Evolutionary conservation across 2,888 invertebrate genomes (phyloP).

Genomic region (Pseudeuparius sepicola): DNA sequence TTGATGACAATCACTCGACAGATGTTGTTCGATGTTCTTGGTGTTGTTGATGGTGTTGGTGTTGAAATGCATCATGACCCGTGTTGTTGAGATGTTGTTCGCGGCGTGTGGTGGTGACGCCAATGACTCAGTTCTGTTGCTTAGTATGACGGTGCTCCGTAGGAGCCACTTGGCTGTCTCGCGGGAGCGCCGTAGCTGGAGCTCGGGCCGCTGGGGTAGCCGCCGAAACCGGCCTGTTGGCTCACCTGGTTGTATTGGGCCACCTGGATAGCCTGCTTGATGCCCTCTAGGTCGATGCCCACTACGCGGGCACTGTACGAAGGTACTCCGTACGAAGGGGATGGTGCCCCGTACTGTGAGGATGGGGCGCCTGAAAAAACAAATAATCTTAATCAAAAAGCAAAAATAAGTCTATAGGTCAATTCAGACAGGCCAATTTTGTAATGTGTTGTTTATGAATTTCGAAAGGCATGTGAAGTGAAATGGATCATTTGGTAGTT

Average conservation of each 20-base stretch:
- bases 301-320: slow-evolving; percentile 55
- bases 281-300: slow-evolving; percentile 76
- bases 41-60: slow-evolving; percentile 24
- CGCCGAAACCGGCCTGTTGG: slow-evolving; percentile 41
- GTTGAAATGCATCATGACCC: slow-evolving; percentile 39
- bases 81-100: slow-evolving; percentile 27
- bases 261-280: slow-evolving; percentile 79
- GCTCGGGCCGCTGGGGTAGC: slow-evolving; percentile 41
- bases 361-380: slow-evolving; percentile 54
- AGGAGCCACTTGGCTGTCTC: slow-evolving; percentile 43
- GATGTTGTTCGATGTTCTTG: slow-evolving; percentile 30
- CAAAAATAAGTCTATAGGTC: too few relatives aligned
- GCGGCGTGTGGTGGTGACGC: slow-evolving; percentile 24
- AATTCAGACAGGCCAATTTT: too few relatives aligned
- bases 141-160: slow-evolving; percentile 23
- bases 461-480: too few relatives aligned
- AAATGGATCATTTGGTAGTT: too few relatives aligned
- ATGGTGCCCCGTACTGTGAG: slow-evolving; percentile 57
- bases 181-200: slow-evolving; percentile 44
- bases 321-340: slow-evolving; percentile 56
- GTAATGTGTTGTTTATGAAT: too few relatives aligned
- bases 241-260: slow-evolving; percentile 69
- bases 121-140: slow-evolving; percentile 30
- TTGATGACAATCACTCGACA: slow-evolving; percentile 24
- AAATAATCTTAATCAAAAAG: too few relatives aligned